Conservation (phyloP, 2,113 vertebrate species). For the Cynopterus brachyotis region DNA sequence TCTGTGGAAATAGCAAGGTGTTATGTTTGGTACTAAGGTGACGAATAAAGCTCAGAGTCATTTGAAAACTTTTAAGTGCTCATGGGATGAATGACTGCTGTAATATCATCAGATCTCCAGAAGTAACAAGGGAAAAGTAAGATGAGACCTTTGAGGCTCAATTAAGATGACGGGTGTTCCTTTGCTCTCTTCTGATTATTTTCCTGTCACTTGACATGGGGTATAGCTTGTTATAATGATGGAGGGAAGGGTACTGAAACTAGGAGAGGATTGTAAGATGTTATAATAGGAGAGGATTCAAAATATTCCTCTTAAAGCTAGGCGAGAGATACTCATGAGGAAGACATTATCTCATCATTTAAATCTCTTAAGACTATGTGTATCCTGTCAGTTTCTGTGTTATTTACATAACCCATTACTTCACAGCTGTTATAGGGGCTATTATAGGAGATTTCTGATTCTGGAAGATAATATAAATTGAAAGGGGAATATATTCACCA, state of each 20-base stretch:
- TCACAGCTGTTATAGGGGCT: neutral
- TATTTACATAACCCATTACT: neutral
- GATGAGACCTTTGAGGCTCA: slow-evolving; percentile 44
- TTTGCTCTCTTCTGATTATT: slow-evolving; percentile 15
- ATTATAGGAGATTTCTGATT: neutral
- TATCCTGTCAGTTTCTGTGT: neutral
- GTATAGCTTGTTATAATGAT: slow-evolving; percentile 56
- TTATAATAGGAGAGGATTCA: neutral
- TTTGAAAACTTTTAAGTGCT: slow-evolving; percentile 46
- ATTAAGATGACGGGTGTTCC: slow-evolving; percentile 48
- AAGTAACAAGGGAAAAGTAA: slow-evolving; percentile 1
- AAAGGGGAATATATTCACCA: neutral
- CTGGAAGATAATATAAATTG: slow-evolving; percentile 3
- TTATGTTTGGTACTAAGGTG: neutral
- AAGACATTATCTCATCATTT: neutral
- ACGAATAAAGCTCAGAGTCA: slow-evolving; percentile 24
- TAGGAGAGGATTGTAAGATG: neutral
- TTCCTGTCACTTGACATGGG: slow-evolving; percentile 41
- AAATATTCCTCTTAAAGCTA: neutral
- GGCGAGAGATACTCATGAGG: neutral
- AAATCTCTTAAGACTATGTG: neutral
- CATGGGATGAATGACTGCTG: neutral
- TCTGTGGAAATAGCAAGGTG: neutral
- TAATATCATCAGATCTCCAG: neutral
- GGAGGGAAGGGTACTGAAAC: slow-evolving; percentile 19